Base-by-base conservation (phyloP, 1,140 invertebrate species). In the Heliconius melpomene region DNA sequence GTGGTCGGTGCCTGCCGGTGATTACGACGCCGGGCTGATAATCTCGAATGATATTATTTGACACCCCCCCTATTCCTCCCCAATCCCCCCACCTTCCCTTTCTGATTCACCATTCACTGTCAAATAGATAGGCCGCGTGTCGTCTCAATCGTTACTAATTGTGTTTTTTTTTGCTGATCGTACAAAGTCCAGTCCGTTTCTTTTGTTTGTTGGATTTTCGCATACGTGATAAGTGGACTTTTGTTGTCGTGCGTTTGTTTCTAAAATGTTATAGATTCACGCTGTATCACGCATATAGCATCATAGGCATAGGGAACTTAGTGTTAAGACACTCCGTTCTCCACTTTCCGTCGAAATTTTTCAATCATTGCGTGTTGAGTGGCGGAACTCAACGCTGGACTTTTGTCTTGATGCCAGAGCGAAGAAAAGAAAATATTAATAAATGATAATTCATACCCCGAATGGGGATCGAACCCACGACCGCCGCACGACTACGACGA, bases 21-120 rank as follows among this genome's bases (percentile, higher is more conserved):
- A 93, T 93, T 93, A 92, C 90, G 87, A 82, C 85, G 86, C 85
- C 85, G 86, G 84, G 75, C 85, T 89, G 87, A 87, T 90, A 91
- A 90, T 89, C 87, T 77, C 86, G 83, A 82, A 88, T 84, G 82
- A 86, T 87, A 79, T 72, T 72, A 72, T 26, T 36, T 20, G 13
- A 2, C 36, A 18, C 32, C n/a, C 71, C 32, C 71, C 32, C 36
- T 7, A 18, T 18, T 29, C 32, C 32, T 26, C 36, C 20, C n/a
- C 2, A 52, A 7, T 11, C n/a, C 20, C 9, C n/a, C 7, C 18
- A 3, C 1, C 16, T 2, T 20, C 52, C 52, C 52, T 54, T n/a
- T 54, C 52, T n/a, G 52, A 57, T 57, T 57, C 54, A 57, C 54
- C 8, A n/a, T 72, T 20, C 36, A 38, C 20, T 36, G 71, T 38